Conservation (phyloP, 2,888 invertebrate genomes). For the Plebejus anna region DNA sequence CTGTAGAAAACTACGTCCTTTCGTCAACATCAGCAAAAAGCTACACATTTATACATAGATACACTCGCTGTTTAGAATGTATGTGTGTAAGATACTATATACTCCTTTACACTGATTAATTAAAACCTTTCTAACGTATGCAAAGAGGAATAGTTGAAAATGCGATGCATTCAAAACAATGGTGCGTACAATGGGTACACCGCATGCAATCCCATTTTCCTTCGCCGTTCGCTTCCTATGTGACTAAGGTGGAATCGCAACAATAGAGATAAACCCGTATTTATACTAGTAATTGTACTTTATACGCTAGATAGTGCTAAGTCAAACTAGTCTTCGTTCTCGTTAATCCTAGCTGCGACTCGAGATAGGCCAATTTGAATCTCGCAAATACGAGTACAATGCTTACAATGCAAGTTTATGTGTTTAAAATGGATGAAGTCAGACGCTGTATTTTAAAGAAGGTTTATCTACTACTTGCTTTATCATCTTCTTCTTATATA, state of each 20-base stretch:
- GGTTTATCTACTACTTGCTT: not conserved
- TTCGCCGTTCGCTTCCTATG: conserved; percentile 31
- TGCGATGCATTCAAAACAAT: conserved; percentile 27
- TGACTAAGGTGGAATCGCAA: conserved; percentile 29
- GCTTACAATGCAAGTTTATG: conserved; percentile 2
- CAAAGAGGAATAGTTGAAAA: conserved; percentile 16
- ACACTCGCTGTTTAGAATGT: not conserved
- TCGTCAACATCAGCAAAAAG: not conserved
- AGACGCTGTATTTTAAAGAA: not conserved
- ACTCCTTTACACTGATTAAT: conserved; percentile 29
- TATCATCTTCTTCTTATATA: not conserved
- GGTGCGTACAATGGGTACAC: conserved; percentile 27
- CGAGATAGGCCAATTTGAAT: conserved; percentile 20
- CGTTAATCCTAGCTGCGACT: conserved; percentile 4
- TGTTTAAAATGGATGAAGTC: not conserved
- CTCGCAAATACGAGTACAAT: not conserved
- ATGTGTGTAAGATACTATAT: not conserved
- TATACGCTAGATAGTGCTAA: conserved; percentile 22
- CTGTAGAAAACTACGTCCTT: not conserved
- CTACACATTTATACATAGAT: not conserved
- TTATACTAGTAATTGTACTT: conserved; percentile 23
- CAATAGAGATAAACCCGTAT: conserved; percentile 29
- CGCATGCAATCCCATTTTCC: conserved; percentile 29
- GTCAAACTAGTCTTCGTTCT: conserved; percentile 13
- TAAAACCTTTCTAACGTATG: conserved; percentile 24